phyloP scores from a whole-genome alignment of 2,888 invertebrate genomes.

The Drosophila algonquin region DNA sequence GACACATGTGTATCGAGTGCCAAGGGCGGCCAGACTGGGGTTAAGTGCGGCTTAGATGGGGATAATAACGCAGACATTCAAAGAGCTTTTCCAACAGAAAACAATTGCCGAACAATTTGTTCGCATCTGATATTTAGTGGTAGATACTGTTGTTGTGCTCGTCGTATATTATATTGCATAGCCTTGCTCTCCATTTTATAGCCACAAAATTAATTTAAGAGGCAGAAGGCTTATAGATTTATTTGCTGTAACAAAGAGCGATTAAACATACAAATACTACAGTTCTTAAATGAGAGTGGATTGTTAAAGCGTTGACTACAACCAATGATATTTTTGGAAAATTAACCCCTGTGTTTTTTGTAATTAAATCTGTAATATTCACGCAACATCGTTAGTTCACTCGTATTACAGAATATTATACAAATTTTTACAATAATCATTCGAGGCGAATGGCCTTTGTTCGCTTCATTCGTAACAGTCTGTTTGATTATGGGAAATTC shows the following conservation, averaged over 20 bases:
- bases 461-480: neutral
- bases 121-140: slow-evolving; percentile 27
- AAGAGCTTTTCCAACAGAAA: neutral
- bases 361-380: no score
- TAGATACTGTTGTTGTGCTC: neutral
- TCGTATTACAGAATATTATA: no score
- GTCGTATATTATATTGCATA: neutral
- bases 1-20: slow-evolving; percentile 36
- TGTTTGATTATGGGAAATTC: neutral
- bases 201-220: neutral
- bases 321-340: no score
- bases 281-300: neutral
- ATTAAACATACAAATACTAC: neutral
- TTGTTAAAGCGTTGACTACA: no score
- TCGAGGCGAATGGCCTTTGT: no score
- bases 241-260: neutral
- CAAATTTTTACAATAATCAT: no score
- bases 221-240: neutral
- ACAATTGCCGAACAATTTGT: slow-evolving; percentile 23
- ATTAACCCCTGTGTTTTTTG: no score
- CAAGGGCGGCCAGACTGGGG: slow-evolving; percentile 16
- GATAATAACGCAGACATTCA: slow-evolving; percentile 35
- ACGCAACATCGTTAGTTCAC: no score
- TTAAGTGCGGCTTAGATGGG: slow-evolving; percentile 46
- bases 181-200: neutral